Base-by-base conservation (phyloP, 2,797 vertebrate species). In the Columba guinea region DNA sequence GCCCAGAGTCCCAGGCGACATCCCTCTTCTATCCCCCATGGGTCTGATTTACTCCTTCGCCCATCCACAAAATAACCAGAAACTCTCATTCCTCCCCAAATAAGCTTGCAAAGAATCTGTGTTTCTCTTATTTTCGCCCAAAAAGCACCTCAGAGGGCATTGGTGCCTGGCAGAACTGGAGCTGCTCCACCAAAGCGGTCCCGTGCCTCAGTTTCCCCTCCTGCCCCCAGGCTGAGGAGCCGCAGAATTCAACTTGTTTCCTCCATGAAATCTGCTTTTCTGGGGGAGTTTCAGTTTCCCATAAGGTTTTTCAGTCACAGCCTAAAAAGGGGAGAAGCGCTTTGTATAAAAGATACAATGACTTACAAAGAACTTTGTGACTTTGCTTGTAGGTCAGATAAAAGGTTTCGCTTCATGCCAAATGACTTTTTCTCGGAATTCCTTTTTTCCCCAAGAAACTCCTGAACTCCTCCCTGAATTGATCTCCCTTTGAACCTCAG, bases 401-500 rank as follows among this genome's bases (percentile, higher is more conserved):
- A 63, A 83, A 90, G 10, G 13, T 35, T 70, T 52, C 3, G 2
- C 32, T 62, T 62, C 41, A 11, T 82, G 28, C 39, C 55, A 83
- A 77, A 55, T 23, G 1, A 26, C 13, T 49, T 70, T 60, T 35
- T 67, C 59, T 22, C n/a, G 30, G 30, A 74, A 52, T 74, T 83
- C 26, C 58, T 71, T 28, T 4, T 59, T 76, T 11, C 37, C 52
- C 32, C 24, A 24, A 34, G 63, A 76, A 93, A 73, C 10, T 62
- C 28, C 53, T 48, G 37, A 44, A 65, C 51, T 49, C 37, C 24
- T 64, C 24, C 8, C 32, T 23, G 39, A 58, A 70, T 32, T 56
- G 19, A 67, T 21, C 39, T 13, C 11, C 2, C 41, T 48, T 74
- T 1, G 1, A 80, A 24, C 11, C 11, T 64, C 39, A 0, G 0